Base-by-base conservation (phyloP, 2,113 vertebrate species). In the Cyanoramphus novaezelandiae region DNA sequence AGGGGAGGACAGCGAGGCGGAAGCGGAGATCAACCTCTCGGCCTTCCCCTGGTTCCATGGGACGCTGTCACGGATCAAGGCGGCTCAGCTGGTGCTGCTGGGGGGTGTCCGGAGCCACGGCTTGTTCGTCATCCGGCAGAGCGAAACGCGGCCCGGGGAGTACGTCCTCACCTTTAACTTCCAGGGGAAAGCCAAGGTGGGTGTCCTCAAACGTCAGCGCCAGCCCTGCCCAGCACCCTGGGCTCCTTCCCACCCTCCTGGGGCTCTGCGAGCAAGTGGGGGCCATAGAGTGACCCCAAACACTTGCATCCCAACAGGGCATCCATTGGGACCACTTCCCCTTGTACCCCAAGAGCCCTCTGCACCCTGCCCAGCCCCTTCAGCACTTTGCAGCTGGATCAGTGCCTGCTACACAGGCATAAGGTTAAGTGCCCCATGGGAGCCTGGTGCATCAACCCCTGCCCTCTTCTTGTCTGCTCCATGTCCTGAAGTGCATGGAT, bases 121-220 rank as follows among this genome's bases (percentile, higher is more conserved):
- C 6, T 94, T 99, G 65, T 99, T 99, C 17, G 99, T 99, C 97
- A 99, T 99, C 88, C 99, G 99, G 43, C 99, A 99, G 97, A 99
- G 99, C 0, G 99, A 99, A 97, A 99, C 99, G 0, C 98, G 99
- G 53, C 99, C 99, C 0, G 99, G 99, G 31, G 99, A 99, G 92
- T 99, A 99, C 1, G 99, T 99, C 67, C 98, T 99, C 90, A 99
- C 99, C 92, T 99, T 99, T 97, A 99, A 99, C 98, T 99, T 99
- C 98, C 99, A 99, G 97, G 99, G 99, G 55, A 99, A 99, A 97
- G 99, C 99, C 11, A 99, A 99, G 99, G 99, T 98, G 97, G 79
- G 98, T 96, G 78, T 53, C 31, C 19, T 10, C 67, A 33, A 4
- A 4, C 12, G 6, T 19, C 2, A 21, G 10, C 11, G 55, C 27